phyloP scores from a whole-genome alignment of 2,797 vertebrate species.

The Salarias fasciatus region DNA sequence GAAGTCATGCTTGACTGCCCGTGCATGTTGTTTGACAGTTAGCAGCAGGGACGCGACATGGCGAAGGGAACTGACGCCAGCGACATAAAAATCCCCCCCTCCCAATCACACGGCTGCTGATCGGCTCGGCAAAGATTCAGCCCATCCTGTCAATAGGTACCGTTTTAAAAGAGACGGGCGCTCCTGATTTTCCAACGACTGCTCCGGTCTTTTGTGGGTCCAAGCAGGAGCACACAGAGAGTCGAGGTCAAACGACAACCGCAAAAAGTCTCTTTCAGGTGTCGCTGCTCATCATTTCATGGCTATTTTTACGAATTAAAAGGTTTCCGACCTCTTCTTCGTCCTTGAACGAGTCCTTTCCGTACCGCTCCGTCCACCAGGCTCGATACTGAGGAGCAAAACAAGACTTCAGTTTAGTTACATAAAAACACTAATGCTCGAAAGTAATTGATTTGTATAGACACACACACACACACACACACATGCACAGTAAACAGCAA shows the following conservation, averaged over 20 bases:
- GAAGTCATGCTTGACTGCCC: constrained; percentile 65
- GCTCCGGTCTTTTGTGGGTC: no score
- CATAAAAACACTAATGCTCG: no score
- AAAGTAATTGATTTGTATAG: no score
- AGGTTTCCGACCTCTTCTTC: constrained; percentile 85
- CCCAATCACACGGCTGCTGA: constrained; percentile 18
- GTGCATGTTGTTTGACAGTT: constrained; percentile 78
- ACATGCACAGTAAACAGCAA: no score
- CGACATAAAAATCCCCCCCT: constrained; percentile 48
- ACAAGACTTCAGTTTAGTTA: no score
- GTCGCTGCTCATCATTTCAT: constrained; percentile 18
- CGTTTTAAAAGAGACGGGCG: no score
- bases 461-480: no score
- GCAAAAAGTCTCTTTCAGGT: background rate
- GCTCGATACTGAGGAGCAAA: constrained; percentile 78
- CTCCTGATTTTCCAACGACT: no score
- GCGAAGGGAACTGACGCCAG: constrained; percentile 27
- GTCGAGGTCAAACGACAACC: no score
- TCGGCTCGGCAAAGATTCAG: no score
- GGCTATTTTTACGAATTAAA: constrained; percentile 65
- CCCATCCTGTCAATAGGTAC: no score
- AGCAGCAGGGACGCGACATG: constrained; percentile 42
- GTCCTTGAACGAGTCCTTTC: constrained; percentile 83
- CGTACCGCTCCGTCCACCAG: constrained; percentile 88
- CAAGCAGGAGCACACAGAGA: no score